Base-by-base conservation (phyloP, 2,797 vertebrate genomes). In the Chelon labrosus region DNA sequence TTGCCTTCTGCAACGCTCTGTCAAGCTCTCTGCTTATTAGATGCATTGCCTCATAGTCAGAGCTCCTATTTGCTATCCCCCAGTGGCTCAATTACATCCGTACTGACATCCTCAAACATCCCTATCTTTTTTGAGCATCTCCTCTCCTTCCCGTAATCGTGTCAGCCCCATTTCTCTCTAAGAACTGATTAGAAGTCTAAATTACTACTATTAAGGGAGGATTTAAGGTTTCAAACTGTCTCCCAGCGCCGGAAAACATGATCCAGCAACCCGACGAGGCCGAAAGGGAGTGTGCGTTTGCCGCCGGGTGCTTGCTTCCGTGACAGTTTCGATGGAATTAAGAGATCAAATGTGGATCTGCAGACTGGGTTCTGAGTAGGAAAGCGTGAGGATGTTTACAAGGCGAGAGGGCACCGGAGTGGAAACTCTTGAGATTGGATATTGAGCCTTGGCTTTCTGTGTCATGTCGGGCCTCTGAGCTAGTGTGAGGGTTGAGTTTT, bases 11-110 rank as follows among this genome's bases (percentile, higher is more conserved):
- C 67, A 70, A 35, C 53, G 46, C 65, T 79, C 70, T 75, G 70
- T 77, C 72, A 68, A 61, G 31, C 78, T 59, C 0, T 7, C 14
- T 73, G 65, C 63, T 88, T 83, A 72, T 82, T 85, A 80, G 65
- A 69, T 35, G 70, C 71, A 58, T 68, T 16, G 12, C 75, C 74
- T 87, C 68, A 60, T 65, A 39, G 79, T 71, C 60, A 69, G 66
- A 47, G 73, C 50, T 86, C 70, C 84, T 85, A 87, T 87, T 85
- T 86, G 65, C 79, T 61, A 64, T 84, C 59, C 81, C 62, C 78
- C 39, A 50, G 81, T 87, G 83, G 75, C 79, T 87, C 86, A 87
- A 84, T 92, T 90, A 91, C 87, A 80, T 83, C 63, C 54, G 62
- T 35, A 25, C 77, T 44, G 72, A 77, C 80, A 70, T 83, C 77